Evolutionary conservation across 1,140 invertebrate genomes (phyloP), one percentile per base, ranked within the genome.

Genomic region (Macrostomum lignano): DNA sequence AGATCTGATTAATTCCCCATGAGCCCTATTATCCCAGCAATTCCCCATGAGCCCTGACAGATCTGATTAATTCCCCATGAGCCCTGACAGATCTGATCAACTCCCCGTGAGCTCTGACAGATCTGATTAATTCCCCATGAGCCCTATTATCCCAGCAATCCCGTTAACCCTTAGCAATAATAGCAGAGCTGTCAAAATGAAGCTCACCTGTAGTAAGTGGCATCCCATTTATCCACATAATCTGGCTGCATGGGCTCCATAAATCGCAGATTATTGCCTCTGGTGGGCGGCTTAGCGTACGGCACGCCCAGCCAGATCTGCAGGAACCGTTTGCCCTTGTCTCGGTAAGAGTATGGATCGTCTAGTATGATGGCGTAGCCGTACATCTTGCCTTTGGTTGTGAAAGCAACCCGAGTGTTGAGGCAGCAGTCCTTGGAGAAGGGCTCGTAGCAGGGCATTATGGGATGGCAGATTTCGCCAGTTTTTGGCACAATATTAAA

Each of bases 231-330:
- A n/a, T n/a, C n/a, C n/a, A n/a, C n/a, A n/a, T 30, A 15, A 4
- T 2, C 33, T 11, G 33, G 28, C 20, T 36, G 17, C n/a, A 37
- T 17, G 2, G 44, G 39, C 33, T 38, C 35, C 28, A 25, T 32
- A 33, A 33, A 33, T 3, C 32, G 32, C 13, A n/a, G 10, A 33
- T 33, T 19, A 4, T 17, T 17, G 4, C 26, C 32, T 20, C 32
- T 33, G 7, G 11, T 33, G 9, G 32, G 17, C 26, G 32, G 21
- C 5, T 17, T 5, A 21, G 32, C 32, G 20, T 33, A 33, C 7
- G 11, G 32, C 10, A 33, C 19, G 10, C 32, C 32, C 4, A n/a
- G 32, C 11, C 11, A 33, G 9, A 23, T 33, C 4, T 33, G 14
- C 4, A 33, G 17, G 17, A 25, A 33, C 10, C 32, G 19, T 14